phyloP scores from a whole-genome alignment of 2,113 vertebrate species.

The Anguilla rostrata region DNA sequence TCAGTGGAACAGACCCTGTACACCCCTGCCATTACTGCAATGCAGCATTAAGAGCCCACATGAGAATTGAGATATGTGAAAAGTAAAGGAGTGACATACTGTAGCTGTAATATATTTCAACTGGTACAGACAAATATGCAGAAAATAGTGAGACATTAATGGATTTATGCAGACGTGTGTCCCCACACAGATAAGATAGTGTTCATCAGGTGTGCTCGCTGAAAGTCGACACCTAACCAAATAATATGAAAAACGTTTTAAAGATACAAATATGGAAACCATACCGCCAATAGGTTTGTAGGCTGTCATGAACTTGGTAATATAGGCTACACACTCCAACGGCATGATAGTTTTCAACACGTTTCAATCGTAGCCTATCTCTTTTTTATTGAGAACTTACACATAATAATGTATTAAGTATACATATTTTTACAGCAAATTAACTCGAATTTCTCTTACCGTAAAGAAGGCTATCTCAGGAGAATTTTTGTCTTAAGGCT shows the following conservation, averaged over 20 bases:
- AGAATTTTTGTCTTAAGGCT: neutral
- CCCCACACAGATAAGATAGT: neutral
- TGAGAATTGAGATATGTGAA: neutral
- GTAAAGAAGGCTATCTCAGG: neutral
- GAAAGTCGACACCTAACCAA: too few species aligned
- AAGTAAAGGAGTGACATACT: neutral
- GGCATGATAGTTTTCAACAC: too few species aligned
- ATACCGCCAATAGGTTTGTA: too few species aligned
- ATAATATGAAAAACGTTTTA: neutral
- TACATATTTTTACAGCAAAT: too few species aligned
- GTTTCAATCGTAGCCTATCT: too few species aligned
- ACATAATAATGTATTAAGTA: too few species aligned
- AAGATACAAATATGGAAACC: neutral
- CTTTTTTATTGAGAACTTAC: too few species aligned
- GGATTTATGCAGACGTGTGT: neutral
- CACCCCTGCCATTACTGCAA: slow-evolving; percentile 53
- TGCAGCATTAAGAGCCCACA: neutral
- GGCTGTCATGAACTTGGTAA: too few species aligned
- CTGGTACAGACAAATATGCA: neutral
- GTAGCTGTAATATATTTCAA: neutral
- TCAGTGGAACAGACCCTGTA: slow-evolving; percentile 66
- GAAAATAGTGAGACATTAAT: neutral
- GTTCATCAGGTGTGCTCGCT: too few species aligned
- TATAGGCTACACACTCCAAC: too few species aligned
- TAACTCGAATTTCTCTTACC: neutral